Evolutionary conservation across 2,888 invertebrate species (phyloP), one percentile per base, ranked within the genome.

Genomic region (Ophioninae sp.): DNA sequence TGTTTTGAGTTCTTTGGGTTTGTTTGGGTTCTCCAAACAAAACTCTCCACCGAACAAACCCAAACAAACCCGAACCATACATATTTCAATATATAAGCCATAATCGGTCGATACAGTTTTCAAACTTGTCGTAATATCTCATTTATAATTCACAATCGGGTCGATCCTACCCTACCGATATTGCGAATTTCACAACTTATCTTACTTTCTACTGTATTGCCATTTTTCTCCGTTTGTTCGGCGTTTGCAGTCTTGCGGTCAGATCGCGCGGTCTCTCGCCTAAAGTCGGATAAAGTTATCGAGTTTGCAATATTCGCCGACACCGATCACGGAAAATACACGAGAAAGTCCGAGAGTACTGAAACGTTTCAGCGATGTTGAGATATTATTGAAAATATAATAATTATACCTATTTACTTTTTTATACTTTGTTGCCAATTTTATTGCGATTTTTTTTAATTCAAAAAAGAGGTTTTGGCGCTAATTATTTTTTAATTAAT

Each of bases 181-280:
- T 68, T 51, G 68, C 80, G 0, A 84, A 85, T 85, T 84, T 85
- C 84, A 73, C 85, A 79, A 75, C 76, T 74, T 74, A 85, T 79
- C 77, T 84, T 82, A 84, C 85, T 85, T 85, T 85, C 85, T 85
- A 85, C 82, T 67, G 39, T 72, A 79, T 77, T 73, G 68, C 73
- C 17, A 64, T 81, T 76, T 69, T 30, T 73, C 37, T 69, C 56
- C 23, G 17, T 22, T 13, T 71, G 44, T 81, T 77, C 68, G 79
- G 71, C 77, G 30, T n/a, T 51, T 56, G 51, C 37, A 23, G 22
- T 67, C 20, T 56, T 68, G 74, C 41, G 67, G 72, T 23, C 68
- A 23, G 58, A 68, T 73, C 61, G 81, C 51, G 17, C 64, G 39
- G 63, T 51, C 22, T 51, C n/a, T 58, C 71, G 68, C 73, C 72